Base-by-base conservation (phyloP, 1,140 invertebrate species). In the Linepithema humile region DNA sequence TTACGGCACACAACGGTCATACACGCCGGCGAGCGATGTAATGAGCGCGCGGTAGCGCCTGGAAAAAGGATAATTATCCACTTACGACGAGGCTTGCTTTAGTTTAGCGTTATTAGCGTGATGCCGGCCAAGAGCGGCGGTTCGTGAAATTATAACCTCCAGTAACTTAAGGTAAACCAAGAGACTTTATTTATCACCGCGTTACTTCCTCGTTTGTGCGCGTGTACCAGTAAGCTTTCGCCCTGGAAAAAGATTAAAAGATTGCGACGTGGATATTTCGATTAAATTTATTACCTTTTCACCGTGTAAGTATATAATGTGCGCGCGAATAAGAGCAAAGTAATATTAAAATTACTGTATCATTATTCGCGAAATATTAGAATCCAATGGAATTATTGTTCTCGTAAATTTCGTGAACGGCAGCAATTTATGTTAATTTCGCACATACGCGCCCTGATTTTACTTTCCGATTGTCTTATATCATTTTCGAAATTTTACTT, bases 21-120 rank as follows among this genome's bases (percentile, higher is more conserved):
- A 62, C 26, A 32, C 55, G 57, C 15, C 48, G 50, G 75, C 74
- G 65, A 87, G 87, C 73, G 90, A 90, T 82, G 73, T 91, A 91
- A 92, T 90, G 90, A 90, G 78, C 86, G 85, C 89, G 86, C 85
- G 88, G 87, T 82, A 87, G 57, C 70, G 72, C 86, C 50, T 86
- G 73, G 45, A 85, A 90, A 86, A 85, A 85, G 75, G 83, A 85
- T 92, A 92, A 92, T 92, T 92, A 92, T 91, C 91, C 90, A 91
- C 88, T 92, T 91, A 91, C 84, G 74, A 53, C 77, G 65, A 23
- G 43, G 74, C 83, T 84, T 78, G 80, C 60, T 87, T 89, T 82
- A 70, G 83, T 88, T 89, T 85, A 89, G 64, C 74, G 67, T 86
- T 83, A 90, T 90, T 91, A 91, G 77, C 84, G 64, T 62, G 67